Base-by-base conservation (phyloP, 2,113 vertebrate genomes). In the Misgurnus mizolepis region DNA sequence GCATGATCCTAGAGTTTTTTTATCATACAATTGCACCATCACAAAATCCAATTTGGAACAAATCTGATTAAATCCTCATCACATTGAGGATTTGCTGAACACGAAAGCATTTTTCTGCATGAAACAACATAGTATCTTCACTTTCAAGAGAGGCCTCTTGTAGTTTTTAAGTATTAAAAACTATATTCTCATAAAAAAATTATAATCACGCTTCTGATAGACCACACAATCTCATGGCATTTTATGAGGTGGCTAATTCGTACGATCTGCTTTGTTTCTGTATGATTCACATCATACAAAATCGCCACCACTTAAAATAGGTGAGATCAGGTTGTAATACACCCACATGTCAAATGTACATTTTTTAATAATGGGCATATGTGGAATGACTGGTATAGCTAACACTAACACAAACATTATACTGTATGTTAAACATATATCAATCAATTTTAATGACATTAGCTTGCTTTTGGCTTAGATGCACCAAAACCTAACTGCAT, bases 21-120 rank as follows among this genome's bases (percentile, higher is more conserved):
- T 76, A 72, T 76, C 76, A 76, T 79, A 85, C 80, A 78, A 64
- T 67, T 87, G 78, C 85, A 85, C 80, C 70, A 83, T 65, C 71
- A 82, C 78, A 66, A 55, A 74, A 87, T 80, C 87, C 88, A 84
- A 47, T 56, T 76, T 61, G 81, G 76, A 5, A 39, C 0, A n/a
- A 55, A n/a, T 66, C 45, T 66, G 34, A 53, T 53, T 22, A 58
- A 73, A 75, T 79, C 64, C 53, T 66, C 70, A 61, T 78, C 55
- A 79, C 84, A 67, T 34, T 75, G 62, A 81, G 62, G 76, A 83
- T 58, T 53, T 71, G 53, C 72, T 12, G 17, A 79, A 79, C 69
- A 67, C 70, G 68, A 66, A 64, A 10, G 78, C 74, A 34, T 74
- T 61, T 68, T 50, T 66, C 66, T 85, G 83, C 80, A 80, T 56